These are phyloP conservation scores for Patagioenas fasciata DNA, from an alignment of 2,113 vertebrate species.

Conservation along the genomic window DNA sequence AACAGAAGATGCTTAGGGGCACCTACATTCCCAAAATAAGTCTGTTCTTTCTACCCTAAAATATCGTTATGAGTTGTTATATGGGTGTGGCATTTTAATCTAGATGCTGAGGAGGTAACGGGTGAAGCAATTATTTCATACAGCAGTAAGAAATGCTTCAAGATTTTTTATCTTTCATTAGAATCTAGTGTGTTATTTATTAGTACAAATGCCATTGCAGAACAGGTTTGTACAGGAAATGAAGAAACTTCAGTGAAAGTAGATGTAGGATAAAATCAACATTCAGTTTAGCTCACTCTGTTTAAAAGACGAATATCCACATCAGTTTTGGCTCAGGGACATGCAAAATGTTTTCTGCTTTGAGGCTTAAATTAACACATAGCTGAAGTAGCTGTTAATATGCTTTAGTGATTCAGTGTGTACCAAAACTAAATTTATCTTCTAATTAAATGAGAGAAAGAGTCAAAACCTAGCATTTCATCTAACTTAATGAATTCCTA, in stretches of 20 bases:
- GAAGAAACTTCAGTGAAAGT: slow-evolving; percentile 19
- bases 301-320: background rate
- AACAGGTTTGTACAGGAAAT: slow-evolving; percentile 53
- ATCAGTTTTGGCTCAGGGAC: background rate
- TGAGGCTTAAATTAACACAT: background rate
- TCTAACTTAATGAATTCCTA: background rate
- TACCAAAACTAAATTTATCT: background rate
- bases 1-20: background rate
- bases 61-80: background rate
- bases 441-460: background rate
- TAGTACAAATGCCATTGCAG: background rate
- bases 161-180: slow-evolving; percentile 1
- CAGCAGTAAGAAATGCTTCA: background rate
- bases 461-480: background rate
- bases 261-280: slow-evolving; percentile 14
- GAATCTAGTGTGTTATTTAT: background rate
- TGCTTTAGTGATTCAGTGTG: background rate
- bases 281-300: background rate
- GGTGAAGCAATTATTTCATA: background rate
- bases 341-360: background rate
- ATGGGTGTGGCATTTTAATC: slow-evolving; percentile 19
- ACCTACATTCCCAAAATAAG: background rate
- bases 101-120: background rate
- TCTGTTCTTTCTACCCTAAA: background rate
- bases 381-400: background rate